phyloP scores from a whole-genome alignment of 1,140 invertebrate genomes.

The Halesus radiatus region DNA sequence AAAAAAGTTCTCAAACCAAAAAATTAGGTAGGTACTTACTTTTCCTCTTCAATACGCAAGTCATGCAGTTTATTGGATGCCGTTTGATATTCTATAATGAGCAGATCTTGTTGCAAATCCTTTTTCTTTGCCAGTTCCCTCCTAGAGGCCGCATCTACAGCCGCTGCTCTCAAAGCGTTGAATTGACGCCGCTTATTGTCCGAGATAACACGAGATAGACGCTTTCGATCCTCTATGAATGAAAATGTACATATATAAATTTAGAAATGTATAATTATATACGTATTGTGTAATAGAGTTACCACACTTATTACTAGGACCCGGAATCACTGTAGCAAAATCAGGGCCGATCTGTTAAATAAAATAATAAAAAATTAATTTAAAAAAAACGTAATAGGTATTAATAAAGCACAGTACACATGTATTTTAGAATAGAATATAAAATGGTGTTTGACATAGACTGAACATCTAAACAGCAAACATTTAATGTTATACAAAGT shows the following conservation, averaged over 20 bases:
- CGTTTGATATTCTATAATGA: slow-evolving; percentile 57
- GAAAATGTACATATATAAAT: neutral
- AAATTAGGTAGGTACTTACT: slow-evolving; percentile 47
- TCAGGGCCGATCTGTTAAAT: too few relatives aligned
- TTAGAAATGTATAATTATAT: too few relatives aligned
- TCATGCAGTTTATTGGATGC: slow-evolving; percentile 58
- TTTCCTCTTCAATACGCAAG: slow-evolving; percentile 59
- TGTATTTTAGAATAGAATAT: too few relatives aligned
- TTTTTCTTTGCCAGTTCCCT: slow-evolving; percentile 65
- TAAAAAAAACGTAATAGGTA: too few relatives aligned
- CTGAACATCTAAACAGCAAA: too few relatives aligned
- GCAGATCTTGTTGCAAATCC: slow-evolving; percentile 61
- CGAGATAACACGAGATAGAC: slow-evolving; percentile 66
- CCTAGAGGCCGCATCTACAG: slow-evolving; percentile 65
- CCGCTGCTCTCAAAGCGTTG: slow-evolving; percentile 65
- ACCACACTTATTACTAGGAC: too few relatives aligned
- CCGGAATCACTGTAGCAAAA: too few relatives aligned
- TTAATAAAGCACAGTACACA: too few relatives aligned
- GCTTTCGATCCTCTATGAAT: slow-evolving; percentile 66
- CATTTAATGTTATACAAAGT: too few relatives aligned
- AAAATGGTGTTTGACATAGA: too few relatives aligned
- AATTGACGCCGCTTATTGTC: slow-evolving; percentile 63
- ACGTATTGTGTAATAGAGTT: too few relatives aligned
- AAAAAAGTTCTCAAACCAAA: neutral
- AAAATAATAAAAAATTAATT: too few relatives aligned